A percentile compares a stretch with the other conserved stretches of the same genome.
Evolutionary conservation across 2,888 invertebrate species (phyloP).

Genomic region (Venustoraphidia nigricollis): DNA sequence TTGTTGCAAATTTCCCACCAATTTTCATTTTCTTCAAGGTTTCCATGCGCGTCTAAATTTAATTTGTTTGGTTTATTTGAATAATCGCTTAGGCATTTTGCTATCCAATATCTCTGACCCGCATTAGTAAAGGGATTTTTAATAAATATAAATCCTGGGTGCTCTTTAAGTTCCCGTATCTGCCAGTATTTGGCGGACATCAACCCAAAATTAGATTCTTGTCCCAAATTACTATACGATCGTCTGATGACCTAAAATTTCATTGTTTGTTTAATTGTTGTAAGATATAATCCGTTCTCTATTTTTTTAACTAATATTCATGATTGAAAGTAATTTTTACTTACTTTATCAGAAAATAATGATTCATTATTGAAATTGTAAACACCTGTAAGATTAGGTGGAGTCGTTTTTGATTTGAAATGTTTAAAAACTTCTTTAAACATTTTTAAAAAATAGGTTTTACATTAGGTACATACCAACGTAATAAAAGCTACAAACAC

Average conservation of each 20-base stretch:
- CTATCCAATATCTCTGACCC: conserved; percentile 75
- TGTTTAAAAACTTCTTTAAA: conserved; percentile 65
- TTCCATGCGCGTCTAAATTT: conserved; percentile 43
- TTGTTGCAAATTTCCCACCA: conserved; percentile 49
- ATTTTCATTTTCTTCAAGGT: conserved; percentile 27
- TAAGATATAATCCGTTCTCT: not conserved
- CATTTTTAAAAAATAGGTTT: conserved; percentile 20
- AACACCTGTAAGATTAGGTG: conserved; percentile 47
- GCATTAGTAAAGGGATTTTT: conserved; percentile 63
- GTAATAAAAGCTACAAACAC: too few species aligned
- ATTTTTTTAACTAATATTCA: conserved; percentile 6
- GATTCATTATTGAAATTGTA: conserved; percentile 32
- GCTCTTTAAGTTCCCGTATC: conserved; percentile 38
- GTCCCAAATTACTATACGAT: conserved; percentile 19
- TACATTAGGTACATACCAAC: too few species aligned
- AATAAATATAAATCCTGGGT: conserved; percentile 62
- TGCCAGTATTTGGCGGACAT: conserved; percentile 40
- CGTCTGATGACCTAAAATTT: not conserved
- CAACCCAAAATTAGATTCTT: conserved; percentile 27
- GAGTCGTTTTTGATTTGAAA: conserved; percentile 54
- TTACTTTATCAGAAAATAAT: conserved; percentile 2
- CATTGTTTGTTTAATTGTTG: not conserved
- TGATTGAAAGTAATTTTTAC: conserved; percentile 7
- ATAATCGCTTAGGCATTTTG: conserved; percentile 60
- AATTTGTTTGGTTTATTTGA: conserved; percentile 54